These are phyloP conservation scores for Petrocephalus microphthalmus DNA, from an alignment of 2,113 vertebrate genomes.

Conservation along the genomic window DNA sequence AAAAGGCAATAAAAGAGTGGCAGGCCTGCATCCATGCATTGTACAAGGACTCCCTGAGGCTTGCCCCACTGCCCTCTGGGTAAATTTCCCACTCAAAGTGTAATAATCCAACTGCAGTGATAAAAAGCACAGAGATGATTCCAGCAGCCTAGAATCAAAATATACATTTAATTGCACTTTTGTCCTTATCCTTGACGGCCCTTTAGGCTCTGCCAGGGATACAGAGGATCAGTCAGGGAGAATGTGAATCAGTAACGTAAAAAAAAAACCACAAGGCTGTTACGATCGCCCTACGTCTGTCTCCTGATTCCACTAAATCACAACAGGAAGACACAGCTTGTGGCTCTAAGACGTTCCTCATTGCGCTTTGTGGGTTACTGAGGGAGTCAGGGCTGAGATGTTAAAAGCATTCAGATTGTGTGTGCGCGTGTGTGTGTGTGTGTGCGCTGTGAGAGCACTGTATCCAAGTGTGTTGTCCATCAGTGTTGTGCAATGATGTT, in stretches of 20 bases:
- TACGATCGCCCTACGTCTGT: background rate
- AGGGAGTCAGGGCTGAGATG: background rate
- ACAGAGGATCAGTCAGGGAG: background rate
- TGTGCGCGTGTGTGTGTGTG: background rate
- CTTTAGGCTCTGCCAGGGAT: background rate
- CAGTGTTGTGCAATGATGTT: background rate
- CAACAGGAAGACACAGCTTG: background rate
- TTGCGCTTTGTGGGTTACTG: background rate
- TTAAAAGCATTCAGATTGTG: background rate
- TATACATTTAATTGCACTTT: slow-evolving; percentile 22
- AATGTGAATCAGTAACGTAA: background rate
- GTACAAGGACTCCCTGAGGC: slow-evolving; percentile 70
- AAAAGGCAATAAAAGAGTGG: slow-evolving; percentile 68
- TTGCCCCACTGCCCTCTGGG: slow-evolving; percentile 72
- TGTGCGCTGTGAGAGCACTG: background rate
- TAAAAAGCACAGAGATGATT: background rate
- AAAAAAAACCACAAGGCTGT: background rate
- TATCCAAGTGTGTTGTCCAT: background rate
- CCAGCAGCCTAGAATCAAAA: slow-evolving; percentile 15
- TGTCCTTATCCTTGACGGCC: slow-evolving; percentile 10
- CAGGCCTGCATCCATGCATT: slow-evolving; percentile 62
- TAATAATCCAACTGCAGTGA: slow-evolving; percentile 69
- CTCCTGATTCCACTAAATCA: background rate
- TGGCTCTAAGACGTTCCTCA: background rate
- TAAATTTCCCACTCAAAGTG: slow-evolving; percentile 76